Evolutionary conservation across 2,797 vertebrate species (phyloP), one percentile per base, ranked within the genome.

Genomic region (Malurus splendens): DNA sequence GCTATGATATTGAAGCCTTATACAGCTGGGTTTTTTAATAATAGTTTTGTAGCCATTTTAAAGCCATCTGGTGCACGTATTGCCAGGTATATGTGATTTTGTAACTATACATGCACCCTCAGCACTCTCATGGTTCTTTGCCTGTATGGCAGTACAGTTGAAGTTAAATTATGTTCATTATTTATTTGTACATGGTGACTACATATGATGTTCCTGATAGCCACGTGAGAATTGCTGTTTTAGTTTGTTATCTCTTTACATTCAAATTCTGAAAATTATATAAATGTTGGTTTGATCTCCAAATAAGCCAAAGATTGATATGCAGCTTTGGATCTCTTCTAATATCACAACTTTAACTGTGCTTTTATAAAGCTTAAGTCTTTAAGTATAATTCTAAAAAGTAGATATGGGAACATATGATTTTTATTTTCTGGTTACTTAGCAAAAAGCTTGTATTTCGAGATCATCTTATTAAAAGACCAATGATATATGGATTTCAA

Each of bases 371-470:
- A 82, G 47, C 10, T 14, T 23, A 67, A 72, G 47, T 36, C 41
- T 77, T 87, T 67, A 87, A 60, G 55, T 62, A n/a, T 55, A 78
- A 85, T 62, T 87, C 79, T 77, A 80, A 4, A 70, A 78, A 55
- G 33, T 19, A 87, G 56, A 42, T 68, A 68, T 3, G 81, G 51
- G 54, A 92, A 91, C 28, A 72, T 18, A 55, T 0, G 18, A 89
- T 82, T 90, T 93, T 80, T 82, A 85, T 78, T 57, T 89, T 77
- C 45, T 48, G 9, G 30, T 59, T 87, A 77, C 68, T 77, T 82
- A 66, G 61, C 1, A 3, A 68, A 75, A 87, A 82, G 55, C 30
- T 85, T 80, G 20, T 25, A 68, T 78, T 80, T 87, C 51, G 47
- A 82, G 44, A 74, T 62, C 12, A 28, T 80, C 51, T 86, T 80